phyloP scores from a whole-genome alignment of 2,888 invertebrate genomes.

The Synanthedon formicaeformis region DNA sequence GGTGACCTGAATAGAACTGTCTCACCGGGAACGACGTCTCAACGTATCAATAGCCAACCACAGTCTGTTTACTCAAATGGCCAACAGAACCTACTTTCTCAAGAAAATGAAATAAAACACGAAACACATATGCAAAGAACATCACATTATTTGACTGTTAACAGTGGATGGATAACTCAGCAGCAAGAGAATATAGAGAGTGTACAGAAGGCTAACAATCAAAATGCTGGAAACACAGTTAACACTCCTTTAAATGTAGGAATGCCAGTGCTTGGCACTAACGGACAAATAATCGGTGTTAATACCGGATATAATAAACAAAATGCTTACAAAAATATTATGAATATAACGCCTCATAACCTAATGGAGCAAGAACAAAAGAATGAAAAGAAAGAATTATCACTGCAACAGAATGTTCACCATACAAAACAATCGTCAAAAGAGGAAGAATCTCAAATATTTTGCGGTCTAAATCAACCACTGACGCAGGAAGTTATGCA shows the following conservation, averaged over 20 bases:
- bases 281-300: conserved; percentile 72
- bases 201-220: conserved; percentile 21
- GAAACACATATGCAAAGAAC: conserved; percentile 50
- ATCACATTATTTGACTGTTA: conserved; percentile 60
- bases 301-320: conserved; percentile 56
- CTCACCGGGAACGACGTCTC: conserved; percentile 29
- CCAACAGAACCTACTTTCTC: conserved; percentile 30
- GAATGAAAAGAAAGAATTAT: conserved; percentile 41
- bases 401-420: conserved; percentile 19
- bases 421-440: conserved; percentile 30
- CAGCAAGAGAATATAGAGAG: conserved; percentile 40
- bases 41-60: conserved; percentile 26
- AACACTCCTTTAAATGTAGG: conserved; percentile 35
- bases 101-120: conserved; percentile 42
- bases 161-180: conserved; percentile 62
- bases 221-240: conserved; percentile 1
- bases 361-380: conserved; percentile 30
- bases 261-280: conserved; percentile 64
- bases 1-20: conserved; percentile 35
- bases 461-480: conserved; percentile 56
- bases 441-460: conserved; percentile 58
- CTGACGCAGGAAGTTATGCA: conserved; percentile 67
- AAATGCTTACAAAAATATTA: conserved; percentile 30
- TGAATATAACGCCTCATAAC: conserved; percentile 22
- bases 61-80: conserved; percentile 26